A percentile compares a stretch with the other conserved stretches of the same genome.
Conservation (phyloP, 2,888 invertebrate species). For the Morinoia aosen region DNA sequence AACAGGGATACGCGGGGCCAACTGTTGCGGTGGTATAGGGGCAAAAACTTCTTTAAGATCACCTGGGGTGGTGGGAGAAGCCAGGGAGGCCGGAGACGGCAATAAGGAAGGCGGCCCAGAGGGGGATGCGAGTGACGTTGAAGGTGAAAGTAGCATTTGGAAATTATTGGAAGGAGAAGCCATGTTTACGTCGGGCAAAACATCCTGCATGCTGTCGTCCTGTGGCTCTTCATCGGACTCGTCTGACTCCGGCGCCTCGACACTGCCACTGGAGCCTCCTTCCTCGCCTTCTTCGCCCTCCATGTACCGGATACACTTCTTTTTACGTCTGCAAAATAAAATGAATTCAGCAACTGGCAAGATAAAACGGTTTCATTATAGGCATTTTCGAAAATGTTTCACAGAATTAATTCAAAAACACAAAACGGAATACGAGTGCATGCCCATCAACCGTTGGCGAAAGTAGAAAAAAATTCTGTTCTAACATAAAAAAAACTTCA, state of each 20-base stretch:
- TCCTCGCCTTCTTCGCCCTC: constrained; percentile 85
- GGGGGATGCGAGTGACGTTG: constrained; percentile 73
- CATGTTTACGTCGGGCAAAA: constrained; percentile 69
- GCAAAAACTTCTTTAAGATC: constrained; percentile 60
- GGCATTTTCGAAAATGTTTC: constrained; percentile 38
- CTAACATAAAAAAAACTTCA: constrained; percentile 13
- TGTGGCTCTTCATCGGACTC: constrained; percentile 69
- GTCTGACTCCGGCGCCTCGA: constrained; percentile 76
- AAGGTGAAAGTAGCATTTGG: constrained; percentile 73
- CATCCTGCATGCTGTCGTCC: constrained; percentile 71
- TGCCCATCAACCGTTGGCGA: neutral
- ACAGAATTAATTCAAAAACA: constrained; percentile 50
- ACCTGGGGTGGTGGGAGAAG: constrained; percentile 67
- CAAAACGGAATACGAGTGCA: neutral
- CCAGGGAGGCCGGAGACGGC: constrained; percentile 68
- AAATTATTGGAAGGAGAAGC: constrained; percentile 72
- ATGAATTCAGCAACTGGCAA: neutral
- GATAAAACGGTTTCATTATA: neutral
- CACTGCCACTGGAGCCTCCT: constrained; percentile 74
- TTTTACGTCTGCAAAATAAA: constrained; percentile 84
- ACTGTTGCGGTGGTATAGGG: constrained; percentile 67
- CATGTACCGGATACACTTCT: constrained; percentile 96
- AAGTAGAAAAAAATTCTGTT: neutral
- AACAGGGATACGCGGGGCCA: constrained; percentile 82
- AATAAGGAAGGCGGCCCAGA: constrained; percentile 69